Evolutionary conservation across 2,888 invertebrate genomes (phyloP), one percentile per base, ranked within the genome.

Genomic region (Apotomis capreana): DNA sequence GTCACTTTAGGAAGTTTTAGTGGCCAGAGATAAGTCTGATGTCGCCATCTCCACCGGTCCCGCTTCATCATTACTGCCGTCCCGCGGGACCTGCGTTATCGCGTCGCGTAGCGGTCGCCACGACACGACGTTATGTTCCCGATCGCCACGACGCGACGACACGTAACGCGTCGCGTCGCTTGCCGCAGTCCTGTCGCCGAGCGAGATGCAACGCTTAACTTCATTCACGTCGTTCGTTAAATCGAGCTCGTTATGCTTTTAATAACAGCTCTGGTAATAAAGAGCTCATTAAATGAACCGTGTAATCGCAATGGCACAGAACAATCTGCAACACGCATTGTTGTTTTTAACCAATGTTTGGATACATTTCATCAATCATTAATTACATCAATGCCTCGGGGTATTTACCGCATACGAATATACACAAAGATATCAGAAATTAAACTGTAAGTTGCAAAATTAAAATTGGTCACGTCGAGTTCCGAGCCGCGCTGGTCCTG

Each of bases 1-100:
- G 55, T 65, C 55, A 46, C 46, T 65, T 65, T 46, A 65, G 46
- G 55, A 65, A 65, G 65, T 65, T 65, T 65, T 65, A 65, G 65
- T 55, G 54, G 61, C 55, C 13, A 8, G 26, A 69, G 68, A 69
- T 69, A 69, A 69, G 60, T 54, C 54, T 36, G 57, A 58, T 60
- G 9, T 3, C 5, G 49, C 49, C 49, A 49, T 49, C 49, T 10
- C 68, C 49, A 15, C 26, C 67, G 36, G 58, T 59, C 12, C 13
- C 61, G 5, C 9, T 13, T n/a, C 44, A 54, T 54, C 60, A 60
- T 68, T 60, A 68, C 40, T 57, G 26, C 40, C 44, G 54, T 52
- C 68, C 68, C 68, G 54, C 36, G 61, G 36, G 61, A 9, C 26
- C 12, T 51, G 15, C 46, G 44, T 65, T 40, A 40, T 40, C 55